A percentile compares a stretch with the other conserved stretches of the same genome.
Evolutionary conservation across 2,888 invertebrate genomes (phyloP).

Genomic region (Acrocyrtus sp.): DNA sequence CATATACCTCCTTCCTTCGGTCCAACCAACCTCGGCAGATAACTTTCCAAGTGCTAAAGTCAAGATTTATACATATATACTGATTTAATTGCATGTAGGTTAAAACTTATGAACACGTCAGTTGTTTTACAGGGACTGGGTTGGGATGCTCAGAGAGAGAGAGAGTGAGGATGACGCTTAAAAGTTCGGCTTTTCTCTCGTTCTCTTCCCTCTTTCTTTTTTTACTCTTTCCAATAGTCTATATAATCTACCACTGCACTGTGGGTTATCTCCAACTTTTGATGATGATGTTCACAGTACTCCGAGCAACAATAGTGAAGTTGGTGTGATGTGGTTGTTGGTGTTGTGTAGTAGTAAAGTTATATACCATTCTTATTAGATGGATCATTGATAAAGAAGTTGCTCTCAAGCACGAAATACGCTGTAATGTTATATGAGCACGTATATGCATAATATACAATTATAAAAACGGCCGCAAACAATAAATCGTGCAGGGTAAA

Average conservation of each 20-base stretch:
- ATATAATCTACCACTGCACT: not conserved
- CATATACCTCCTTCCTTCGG: conserved; percentile 2
- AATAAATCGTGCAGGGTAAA: too few relatives aligned
- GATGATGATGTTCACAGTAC: not conserved
- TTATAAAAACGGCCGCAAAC: not conserved
- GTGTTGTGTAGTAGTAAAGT: too few relatives aligned
- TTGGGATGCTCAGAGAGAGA: not conserved
- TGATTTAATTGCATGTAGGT: conserved; percentile 26
- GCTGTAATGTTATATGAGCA: too few relatives aligned
- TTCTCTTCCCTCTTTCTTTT: not conserved
- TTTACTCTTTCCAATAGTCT: conserved; percentile 8
- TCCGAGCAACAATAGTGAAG: too few relatives aligned
- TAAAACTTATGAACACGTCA: conserved; percentile 14
- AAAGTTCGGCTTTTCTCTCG: not conserved
- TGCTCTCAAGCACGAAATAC: too few relatives aligned
- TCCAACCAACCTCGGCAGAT: not conserved
- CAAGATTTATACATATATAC: not conserved
- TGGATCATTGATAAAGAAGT: too few relatives aligned
- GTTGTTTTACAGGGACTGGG: conserved; percentile 5
- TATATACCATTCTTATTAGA: too few relatives aligned
- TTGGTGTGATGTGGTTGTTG: too few relatives aligned
- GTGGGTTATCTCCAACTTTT: not conserved
- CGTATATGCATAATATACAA: not conserved
- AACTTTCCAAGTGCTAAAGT: not conserved
- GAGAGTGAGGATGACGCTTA: not conserved